Conservation (phyloP, 2,113 vertebrate genomes). For the Pomatorhinus ruficollis region DNA sequence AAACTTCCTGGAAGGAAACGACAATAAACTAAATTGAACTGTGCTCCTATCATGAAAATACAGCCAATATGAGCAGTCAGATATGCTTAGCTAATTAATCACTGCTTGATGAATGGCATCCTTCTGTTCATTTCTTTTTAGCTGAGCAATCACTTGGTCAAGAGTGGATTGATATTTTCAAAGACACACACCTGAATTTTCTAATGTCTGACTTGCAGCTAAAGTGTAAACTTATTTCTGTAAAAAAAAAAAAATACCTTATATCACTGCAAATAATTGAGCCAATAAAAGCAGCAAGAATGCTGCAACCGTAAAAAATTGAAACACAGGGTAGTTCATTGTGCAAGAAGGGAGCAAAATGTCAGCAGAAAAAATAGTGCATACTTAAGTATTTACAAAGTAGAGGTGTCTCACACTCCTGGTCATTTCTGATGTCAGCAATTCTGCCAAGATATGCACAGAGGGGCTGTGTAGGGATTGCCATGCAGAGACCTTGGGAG, state of each 20-base stretch:
- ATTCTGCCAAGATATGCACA: neutral
- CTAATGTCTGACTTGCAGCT: neutral
- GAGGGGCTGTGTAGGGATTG: neutral
- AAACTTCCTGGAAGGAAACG: neutral
- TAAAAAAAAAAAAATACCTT: neutral
- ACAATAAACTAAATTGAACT: neutral
- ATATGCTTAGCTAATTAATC: conserved; percentile 10
- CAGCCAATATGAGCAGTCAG: neutral
- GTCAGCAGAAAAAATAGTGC: neutral
- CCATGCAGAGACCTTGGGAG: neutral
- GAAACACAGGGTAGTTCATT: neutral
- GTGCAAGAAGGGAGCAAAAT: neutral
- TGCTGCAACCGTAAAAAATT: neutral
- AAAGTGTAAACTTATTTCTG: neutral
- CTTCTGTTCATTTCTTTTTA: neutral
- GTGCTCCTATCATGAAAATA: neutral
- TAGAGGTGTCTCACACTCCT: neutral
- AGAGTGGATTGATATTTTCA: neutral
- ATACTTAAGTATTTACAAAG: neutral
- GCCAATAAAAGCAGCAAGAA: neutral
- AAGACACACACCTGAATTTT: neutral
- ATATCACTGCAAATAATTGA: neutral
- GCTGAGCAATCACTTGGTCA: neutral
- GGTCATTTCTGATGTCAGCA: neutral
- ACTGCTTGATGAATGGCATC: neutral